phyloP scores from a whole-genome alignment of 2,113 vertebrate species.

The Podilymbus podiceps region DNA sequence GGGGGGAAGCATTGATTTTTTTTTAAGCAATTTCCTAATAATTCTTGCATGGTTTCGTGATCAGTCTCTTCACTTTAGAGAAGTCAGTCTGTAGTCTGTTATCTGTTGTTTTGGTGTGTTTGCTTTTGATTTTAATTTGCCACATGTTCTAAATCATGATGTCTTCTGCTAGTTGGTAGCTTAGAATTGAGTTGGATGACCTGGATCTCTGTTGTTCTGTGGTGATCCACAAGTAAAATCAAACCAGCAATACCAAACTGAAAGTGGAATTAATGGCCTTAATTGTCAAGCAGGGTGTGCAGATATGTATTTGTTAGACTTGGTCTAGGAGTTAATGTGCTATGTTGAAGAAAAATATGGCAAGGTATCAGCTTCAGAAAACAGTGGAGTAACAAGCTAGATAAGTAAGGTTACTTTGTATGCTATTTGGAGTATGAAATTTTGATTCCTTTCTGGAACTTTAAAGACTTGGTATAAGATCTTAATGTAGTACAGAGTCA shows the following conservation, averaged over 20 bases:
- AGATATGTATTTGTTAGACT: neutral
- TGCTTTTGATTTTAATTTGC: neutral
- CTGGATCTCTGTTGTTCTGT: neutral
- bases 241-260: neutral
- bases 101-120: fast-evolving
- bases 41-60: neutral
- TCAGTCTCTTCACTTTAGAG: neutral
- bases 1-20: no score
- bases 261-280: neutral
- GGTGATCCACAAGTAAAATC: neutral
- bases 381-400: neutral
- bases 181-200: neutral
- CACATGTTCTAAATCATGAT: neutral
- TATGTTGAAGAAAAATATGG: neutral
- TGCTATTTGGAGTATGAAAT: neutral
- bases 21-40: neutral
- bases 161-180: neutral
- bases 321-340: neutral
- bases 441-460: neutral
- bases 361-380: neutral
- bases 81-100: neutral
- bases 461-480: neutral
- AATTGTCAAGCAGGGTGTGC: no score
- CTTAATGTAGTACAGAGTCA: neutral
- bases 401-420: neutral